phyloP scores from a whole-genome alignment of 2,797 vertebrate species.

The Euphonia xanthogaster region DNA sequence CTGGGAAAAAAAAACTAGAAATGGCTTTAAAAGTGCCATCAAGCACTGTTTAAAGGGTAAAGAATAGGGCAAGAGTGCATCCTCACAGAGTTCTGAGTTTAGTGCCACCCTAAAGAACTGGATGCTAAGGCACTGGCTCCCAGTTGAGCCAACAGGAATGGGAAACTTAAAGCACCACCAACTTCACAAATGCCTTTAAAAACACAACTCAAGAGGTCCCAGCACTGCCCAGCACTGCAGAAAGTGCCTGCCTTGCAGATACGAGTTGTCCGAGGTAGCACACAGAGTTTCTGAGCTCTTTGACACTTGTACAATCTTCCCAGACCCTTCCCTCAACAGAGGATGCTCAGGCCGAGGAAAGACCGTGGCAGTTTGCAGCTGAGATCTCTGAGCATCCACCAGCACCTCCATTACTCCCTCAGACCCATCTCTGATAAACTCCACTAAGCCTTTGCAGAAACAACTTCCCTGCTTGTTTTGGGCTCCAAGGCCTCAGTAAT shows the following conservation, averaged over 20 bases:
- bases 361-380: neutral
- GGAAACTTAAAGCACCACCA: neutral
- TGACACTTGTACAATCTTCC: accelerated
- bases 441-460: neutral
- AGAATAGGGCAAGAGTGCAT: accelerated
- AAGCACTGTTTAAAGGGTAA: neutral
- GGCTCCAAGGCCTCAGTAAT: accelerated
- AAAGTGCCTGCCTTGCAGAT: neutral
- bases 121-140: accelerated
- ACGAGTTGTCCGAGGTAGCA: accelerated
- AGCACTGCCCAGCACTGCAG: accelerated
- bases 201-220: neutral
- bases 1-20: neutral
- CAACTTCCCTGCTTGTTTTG: neutral
- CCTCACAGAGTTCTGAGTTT: neutral
- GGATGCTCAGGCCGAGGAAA: accelerated
- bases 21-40: neutral
- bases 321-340: neutral
- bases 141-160: accelerated
- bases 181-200: neutral
- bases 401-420: accelerated
- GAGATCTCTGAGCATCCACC: neutral
- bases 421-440: accelerated
- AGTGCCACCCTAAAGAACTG: neutral
- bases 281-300: accelerated